Base-by-base conservation (phyloP, 1,140 invertebrate species). In the Meloidogyne chitwoodi region DNA sequence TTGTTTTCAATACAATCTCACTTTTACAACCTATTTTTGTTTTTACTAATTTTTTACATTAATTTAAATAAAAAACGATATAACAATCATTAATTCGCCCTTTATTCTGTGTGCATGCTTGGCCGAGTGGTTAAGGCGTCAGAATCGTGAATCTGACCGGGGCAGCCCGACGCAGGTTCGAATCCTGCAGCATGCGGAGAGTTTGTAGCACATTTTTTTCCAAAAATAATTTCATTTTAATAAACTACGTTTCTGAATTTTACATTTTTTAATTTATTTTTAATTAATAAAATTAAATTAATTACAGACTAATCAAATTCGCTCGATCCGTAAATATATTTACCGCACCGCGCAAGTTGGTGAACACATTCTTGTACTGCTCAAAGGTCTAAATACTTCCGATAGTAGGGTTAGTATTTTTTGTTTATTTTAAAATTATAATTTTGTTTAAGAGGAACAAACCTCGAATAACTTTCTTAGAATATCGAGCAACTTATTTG, bases 371-470 rank as follows among this genome's bases (percentile, higher is more conserved):
- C 31, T 84, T 29, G 83, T 81, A 38, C 41, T 83, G 4, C 44
- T 82, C 26, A 81, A 84, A 61, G 74, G 82, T 24, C 79, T 82
- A n/a, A 82, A 84, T 67, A 71, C 84, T 41, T 77, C 75, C 22
- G 81, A 82, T 48, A 81, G 74, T 65, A 64, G 80, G 26, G 79
- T 80, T 31, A 12, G 71, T 1, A 75, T 1, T 27, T 10, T 34
- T 24, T 19, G 22, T 72, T 27, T 22, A 24, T 80, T 19, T 71
- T 67, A 22, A 8, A 48, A 44, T 8, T 64, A n/a, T 44, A 66
- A 26, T 79, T n/a, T 65, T 27, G 12, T 61, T 79, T 78, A n/a
- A 80, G 79, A 78, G 75, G 12, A 75, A 64, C 26, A 73, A 73
- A 26, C 73, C 78, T 62, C 63, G 82, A 2, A 82, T 82, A 2